Evolutionary conservation across 2,888 invertebrate species (phyloP).

Genomic region (Folsomia manolachei): DNA sequence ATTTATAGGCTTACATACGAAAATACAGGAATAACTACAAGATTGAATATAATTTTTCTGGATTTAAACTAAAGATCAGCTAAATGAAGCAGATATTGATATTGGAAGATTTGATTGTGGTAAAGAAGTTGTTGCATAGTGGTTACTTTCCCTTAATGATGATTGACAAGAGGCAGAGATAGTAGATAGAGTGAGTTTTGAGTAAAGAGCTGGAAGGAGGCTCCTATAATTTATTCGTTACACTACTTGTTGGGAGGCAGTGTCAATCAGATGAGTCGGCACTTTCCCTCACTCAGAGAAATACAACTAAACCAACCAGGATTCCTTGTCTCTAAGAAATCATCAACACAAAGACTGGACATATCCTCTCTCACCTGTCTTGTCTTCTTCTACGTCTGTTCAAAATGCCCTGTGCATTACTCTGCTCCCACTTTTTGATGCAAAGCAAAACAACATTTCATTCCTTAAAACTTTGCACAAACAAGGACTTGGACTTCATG

Average conservation of each 20-base stretch:
- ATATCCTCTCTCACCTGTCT: slow-evolving; percentile 14
- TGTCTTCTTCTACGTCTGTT: slow-evolving; percentile 9
- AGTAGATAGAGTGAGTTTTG: slow-evolving; percentile 24
- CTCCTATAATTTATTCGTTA: slow-evolving; percentile 49
- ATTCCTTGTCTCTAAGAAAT: slow-evolving; percentile 17
- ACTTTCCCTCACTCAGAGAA: no score
- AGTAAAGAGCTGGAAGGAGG: slow-evolving; percentile 23
- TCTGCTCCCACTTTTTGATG: slow-evolving; percentile 28
- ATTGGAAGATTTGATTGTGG: not conserved
- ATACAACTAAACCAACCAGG: slow-evolving; percentile 30
- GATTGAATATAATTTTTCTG: no score
- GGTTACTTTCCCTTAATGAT: slow-evolving; percentile 45
- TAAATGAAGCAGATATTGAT: no score
- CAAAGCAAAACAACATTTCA: slow-evolving; percentile 18
- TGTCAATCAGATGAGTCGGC: slow-evolving; percentile 51
- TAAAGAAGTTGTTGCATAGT: slow-evolving; percentile 1
- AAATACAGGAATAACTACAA: no score
- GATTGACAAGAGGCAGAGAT: slow-evolving; percentile 46
- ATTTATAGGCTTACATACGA: no score
- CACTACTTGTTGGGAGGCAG: slow-evolving; percentile 50
- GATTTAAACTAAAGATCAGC: no score
- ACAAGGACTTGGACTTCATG: slow-evolving; percentile 11
- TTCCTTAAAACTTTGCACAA: slow-evolving; percentile 26
- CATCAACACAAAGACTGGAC: slow-evolving; percentile 18
- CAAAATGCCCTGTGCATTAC: slow-evolving; percentile 20